Evolutionary conservation across 2,888 invertebrate species (phyloP), one percentile per base, ranked within the genome.

Genomic region (Tenthredo scrophulariae): DNA sequence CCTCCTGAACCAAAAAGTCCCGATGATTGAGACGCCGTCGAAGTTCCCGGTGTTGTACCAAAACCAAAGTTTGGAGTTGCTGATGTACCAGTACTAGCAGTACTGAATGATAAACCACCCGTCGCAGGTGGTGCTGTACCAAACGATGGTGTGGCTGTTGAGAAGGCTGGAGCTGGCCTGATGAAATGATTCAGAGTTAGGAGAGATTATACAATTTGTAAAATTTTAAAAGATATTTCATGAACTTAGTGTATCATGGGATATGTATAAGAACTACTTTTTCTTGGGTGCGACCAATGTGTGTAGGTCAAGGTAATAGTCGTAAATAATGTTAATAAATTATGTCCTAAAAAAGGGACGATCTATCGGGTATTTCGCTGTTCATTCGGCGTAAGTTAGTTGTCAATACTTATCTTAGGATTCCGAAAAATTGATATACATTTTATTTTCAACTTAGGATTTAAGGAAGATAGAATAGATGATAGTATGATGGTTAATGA

Each of bases 21-120:
- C 29, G 86, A 85, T 1, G 90, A 85, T 87, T 90, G 91, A 7
- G 88, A 80, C 26, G 88, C 87, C 9, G 88, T 43, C 2, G 90
- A 77, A 2, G 88, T 88, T 43, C 89, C 46, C 9, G 91, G 85
- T 10, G 90, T 82, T 22, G 43, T 84, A 37, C 90, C 89, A 85
- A 92, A 91, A 83, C 90, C 88, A 77, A 92, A 92, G 86, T 89
- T 90, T 65, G 91, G 87, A 0, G 89, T 85, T 5, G 89, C 84
- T 9, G 89, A 87, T 9, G 89, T 88, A 6, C 89, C 77, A 29
- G 89, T 85, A 22, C 90, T 85, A 10, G 90, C 72, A 15, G 91
- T 40, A 15, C 91, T 91, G 86, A 92, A 92, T 40, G 87, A 85
- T 84, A 90, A 87, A 22, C 91, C 89, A 33, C 87, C 87, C 9